These are phyloP conservation scores for Apodemia duryi DNA, from an alignment of 2,888 invertebrate genomes.

Conservation along the genomic window DNA sequence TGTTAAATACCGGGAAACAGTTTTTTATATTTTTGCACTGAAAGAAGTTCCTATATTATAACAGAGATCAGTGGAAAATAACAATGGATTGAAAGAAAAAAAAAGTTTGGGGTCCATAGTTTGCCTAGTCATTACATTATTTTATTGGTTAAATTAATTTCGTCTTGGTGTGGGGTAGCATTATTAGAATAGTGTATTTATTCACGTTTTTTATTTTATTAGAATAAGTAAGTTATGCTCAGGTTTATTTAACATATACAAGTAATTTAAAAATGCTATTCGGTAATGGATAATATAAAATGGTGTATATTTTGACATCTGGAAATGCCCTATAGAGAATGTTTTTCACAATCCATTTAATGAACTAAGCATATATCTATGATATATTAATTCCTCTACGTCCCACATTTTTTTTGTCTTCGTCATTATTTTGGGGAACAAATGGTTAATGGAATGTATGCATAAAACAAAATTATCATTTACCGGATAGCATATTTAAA, in stretches of 20 bases:
- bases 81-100: constrained; percentile 36
- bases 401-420: too few species aligned
- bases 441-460: too few species aligned
- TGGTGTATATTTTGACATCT: background rate
- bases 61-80: constrained; percentile 38
- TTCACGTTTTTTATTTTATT: constrained; percentile 18
- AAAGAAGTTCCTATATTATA: constrained; percentile 73
- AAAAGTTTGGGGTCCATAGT: constrained; percentile 63
- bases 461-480: background rate
- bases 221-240: constrained; percentile 15
- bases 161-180: constrained; percentile 19
- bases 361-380: too few species aligned
- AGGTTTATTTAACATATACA: constrained; percentile 8
- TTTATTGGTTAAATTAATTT: constrained; percentile 22
- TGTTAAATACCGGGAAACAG: constrained; percentile 31
- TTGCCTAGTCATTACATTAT: constrained; percentile 70
- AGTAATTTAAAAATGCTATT: background rate
- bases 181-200: constrained; percentile 20
- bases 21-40: constrained; percentile 61
- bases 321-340: too few species aligned
- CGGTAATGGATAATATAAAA: constrained; percentile 1
- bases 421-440: too few species aligned
- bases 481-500: constrained; percentile 1
- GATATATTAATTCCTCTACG: too few species aligned
- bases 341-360: too few species aligned